phyloP scores from a whole-genome alignment of 2,113 vertebrate species.

The Engraulis encrasicolus region DNA sequence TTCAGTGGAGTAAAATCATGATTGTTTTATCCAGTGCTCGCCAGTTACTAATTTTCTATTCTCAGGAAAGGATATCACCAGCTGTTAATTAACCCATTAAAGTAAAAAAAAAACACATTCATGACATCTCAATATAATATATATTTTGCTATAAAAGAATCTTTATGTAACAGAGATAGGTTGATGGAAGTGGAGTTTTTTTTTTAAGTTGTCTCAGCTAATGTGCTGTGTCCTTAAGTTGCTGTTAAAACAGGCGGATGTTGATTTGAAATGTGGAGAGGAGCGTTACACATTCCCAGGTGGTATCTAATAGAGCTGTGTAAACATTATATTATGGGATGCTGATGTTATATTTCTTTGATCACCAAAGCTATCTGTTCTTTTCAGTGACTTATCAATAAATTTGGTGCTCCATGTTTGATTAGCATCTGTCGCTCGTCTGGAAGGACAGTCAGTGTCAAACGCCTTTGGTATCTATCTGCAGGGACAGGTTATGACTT shows the following conservation, averaged over 20 bases:
- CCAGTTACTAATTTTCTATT: slow-evolving; percentile 34
- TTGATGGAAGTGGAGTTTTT: not conserved
- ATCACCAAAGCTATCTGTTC: not conserved
- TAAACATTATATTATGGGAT: not conserved
- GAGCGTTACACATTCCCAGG: not conserved
- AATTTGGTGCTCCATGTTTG: not conserved
- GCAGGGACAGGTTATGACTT: too few species aligned
- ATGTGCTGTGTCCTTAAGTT: not conserved
- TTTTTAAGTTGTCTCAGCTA: not conserved
- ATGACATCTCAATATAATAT: not conserved
- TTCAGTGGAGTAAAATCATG: not conserved
- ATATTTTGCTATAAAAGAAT: not conserved
- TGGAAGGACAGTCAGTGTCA: not conserved
- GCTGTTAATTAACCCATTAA: not conserved
- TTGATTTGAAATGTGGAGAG: not conserved
- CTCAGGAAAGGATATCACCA: slow-evolving; percentile 28
- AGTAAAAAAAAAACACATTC: not conserved
- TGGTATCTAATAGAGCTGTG: not conserved
- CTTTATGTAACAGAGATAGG: not conserved
- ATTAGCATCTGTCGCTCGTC: not conserved
- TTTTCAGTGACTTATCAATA: not conserved
- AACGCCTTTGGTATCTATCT: too few species aligned
- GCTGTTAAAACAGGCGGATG: not conserved
- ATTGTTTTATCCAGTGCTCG: not conserved
- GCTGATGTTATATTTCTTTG: slow-evolving; percentile 6